Evolutionary conservation across 2,888 invertebrate species (phyloP), one percentile per base, ranked within the genome.

Genomic region (Cerastis leucographa): DNA sequence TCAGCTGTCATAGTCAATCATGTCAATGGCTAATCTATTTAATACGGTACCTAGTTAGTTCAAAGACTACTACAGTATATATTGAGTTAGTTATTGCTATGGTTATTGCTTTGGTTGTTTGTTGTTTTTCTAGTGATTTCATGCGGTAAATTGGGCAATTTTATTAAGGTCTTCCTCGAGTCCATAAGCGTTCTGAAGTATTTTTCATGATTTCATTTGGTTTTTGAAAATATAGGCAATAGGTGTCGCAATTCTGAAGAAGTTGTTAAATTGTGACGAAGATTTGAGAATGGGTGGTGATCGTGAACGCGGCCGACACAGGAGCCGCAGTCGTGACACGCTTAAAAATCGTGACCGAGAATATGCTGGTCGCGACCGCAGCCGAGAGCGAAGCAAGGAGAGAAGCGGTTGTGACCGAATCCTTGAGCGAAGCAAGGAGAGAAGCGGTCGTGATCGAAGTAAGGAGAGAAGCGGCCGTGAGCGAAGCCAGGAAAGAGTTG

Each of bases 241-340:
- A 25, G 11, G 56, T 79, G 54, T 65, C 17, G 12, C 22, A 44
- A 25, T 65, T 80, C 56, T 19, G 35, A 56, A 65, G 44, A 46
- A 75, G 19, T 62, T 54, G 29, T 75, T 46, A 76, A 66, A 59
- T 61, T 81, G 70, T 69, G 35, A 81, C 81, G 17, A 67, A 80
- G 44, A 44, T 14, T 22, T 56, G 73, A 71, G 64, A n/a, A 81
- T 81, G 81, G 81, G 78, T 22, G 78, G 83, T 59, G 81, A 83
- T 72, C 78, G 64, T 59, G 72, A 84, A 54, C 76, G 76, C 40
- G 61, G 61, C 22, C 76, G 76, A 59, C 85, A 87, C 62, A 89
- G 90, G 51, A 93, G 91, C 77, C 87, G 88, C 71, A 91, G 91
- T 76, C 89, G 88, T 51, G 90, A 90, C 2, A 86, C 81, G 14